Evolutionary conservation across 2,888 invertebrate species (phyloP).

Genomic region (Ichneumoninae sp.): DNA sequence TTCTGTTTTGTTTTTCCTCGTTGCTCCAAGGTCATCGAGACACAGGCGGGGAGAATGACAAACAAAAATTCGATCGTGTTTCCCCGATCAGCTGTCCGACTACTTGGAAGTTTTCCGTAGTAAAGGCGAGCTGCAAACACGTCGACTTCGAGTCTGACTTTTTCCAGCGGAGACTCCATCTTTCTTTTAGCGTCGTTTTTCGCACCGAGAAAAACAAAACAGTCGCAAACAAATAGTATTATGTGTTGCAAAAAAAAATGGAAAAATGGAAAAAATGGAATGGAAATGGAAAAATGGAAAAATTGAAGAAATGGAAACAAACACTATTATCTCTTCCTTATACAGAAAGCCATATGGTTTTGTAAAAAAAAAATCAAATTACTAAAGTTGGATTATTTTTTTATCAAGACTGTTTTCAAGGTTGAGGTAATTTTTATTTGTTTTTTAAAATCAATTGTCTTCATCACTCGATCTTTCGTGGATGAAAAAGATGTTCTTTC

Average conservation of each 20-base stretch:
- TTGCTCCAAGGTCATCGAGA: too few species aligned
- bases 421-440: conserved; percentile 87
- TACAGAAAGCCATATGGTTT: too few species aligned
- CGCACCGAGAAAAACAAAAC: too few species aligned
- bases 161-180: conserved; percentile 77
- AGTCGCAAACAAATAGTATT: too few species aligned
- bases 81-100: conserved; percentile 94
- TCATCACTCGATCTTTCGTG: neutral
- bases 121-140: conserved; percentile 90
- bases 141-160: conserved; percentile 90
- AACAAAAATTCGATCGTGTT: conserved; percentile 82
- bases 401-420: conserved; percentile 95
- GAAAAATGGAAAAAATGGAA: too few species aligned
- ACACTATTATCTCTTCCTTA: too few species aligned
- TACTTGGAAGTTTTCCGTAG: conserved; percentile 94
- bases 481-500: neutral
- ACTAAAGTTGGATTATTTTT: conserved; percentile 89
- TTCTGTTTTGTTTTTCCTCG: too few species aligned
- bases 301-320: too few species aligned
- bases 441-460: neutral
- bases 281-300: too few species aligned
- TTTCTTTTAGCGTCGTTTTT: neutral
- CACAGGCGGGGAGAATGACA: neutral
- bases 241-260: too few species aligned
- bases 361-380: conserved; percentile 85